Evolutionary conservation across 2,888 invertebrate genomes (phyloP), one percentile per base, ranked within the genome.

Genomic region (Andrena camellia): DNA sequence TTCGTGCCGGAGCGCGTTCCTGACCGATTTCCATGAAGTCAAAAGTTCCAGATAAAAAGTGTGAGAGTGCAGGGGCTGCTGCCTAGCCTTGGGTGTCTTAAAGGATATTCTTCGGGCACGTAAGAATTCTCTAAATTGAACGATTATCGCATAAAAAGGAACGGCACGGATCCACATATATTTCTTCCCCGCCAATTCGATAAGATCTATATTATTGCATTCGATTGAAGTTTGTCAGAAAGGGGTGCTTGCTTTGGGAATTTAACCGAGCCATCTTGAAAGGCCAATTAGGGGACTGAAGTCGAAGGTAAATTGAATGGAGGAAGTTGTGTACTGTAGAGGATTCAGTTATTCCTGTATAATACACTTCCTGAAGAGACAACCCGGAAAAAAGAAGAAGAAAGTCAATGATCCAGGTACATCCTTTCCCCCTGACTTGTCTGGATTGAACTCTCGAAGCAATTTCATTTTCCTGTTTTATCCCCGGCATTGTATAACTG

Each of bases 11-110:
- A 48, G 33, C 60, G 79, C 59, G 67, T 81, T 86, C 69, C 78
- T 68, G 73, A 79, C 42, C 67, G 66, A 84, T 86, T 84, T 86
- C 74, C 84, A 86, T 77, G 79, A 78, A 83, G 76, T 71, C 42
- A 35, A 54, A 67, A 17, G 35, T 35, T 17, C 1, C 13, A 52
- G 67, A 23, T n/a, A 62, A 59, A 54, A 59, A 57, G 35, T 54
- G 72, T 26, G 60, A 71, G n/a, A 66, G 71, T 42, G 17, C 26
- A 8, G 23, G 10, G 17, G 13, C 7, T 64, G 13, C 7, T 64
- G 54, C 48, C 13, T 54, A 35, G 23, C 63, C 23, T 31, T 35
- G 10, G 23, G n/a, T 42, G 35, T n/a, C n/a, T 8, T 23, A 57
- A 57, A 42, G 17, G 4, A 42, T 42, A 13, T 42, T 13, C 42